Base-by-base conservation (phyloP, 2,888 invertebrate genomes). In the Linnaemya vulpina region DNA sequence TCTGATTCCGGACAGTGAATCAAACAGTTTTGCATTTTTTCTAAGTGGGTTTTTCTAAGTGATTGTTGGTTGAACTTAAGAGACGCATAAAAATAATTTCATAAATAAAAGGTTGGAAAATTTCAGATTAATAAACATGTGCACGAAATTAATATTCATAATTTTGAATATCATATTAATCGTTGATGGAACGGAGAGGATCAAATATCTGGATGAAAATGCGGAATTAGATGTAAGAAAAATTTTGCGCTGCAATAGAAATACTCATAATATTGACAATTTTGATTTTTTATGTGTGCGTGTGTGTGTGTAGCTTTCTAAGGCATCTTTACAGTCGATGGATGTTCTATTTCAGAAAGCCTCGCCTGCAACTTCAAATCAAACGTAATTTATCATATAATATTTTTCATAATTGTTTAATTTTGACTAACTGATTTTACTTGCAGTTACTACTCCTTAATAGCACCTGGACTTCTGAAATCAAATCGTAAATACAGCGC, bases 401-500 rank as follows among this genome's bases (percentile, higher is more conserved):
- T 20, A 51, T 9, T 17, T 2, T 17, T 15, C 11, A 13, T n/a
- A n/a, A 35, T 38, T 17, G 13, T 11, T 38, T 17, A 3, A 60
- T n/a, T 35, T 7, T 3, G 25, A 7, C 7, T 11, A 10, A 11
- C 13, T 10, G n/a, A 15, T 4, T 49, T 22, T 67, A 22, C 38
- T 67, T 67, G 20, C 46, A 77, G 78, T 53, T 70, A 62, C 17
- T 78, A 70, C 38, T 13, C 60, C 5, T 0, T 78, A 51, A 62
- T 70, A 15, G 78, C 70, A 1, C 78, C 78, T 4, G 78, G 78
- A 1, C 5, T n/a, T 4, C 13, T 77, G 0, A 78, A 70, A 30
- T 63, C 79, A n/a, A 71, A 79, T 79, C 79, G 71, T 2, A 71
- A 65, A 30, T 79, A 73, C 15, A 73, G 55, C 4, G 46, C 35